Percentiles rank a stretch among this genome's conserved stretches.
Conservation (phyloP, 2,888 invertebrate species). For the Myathropa florea region DNA sequence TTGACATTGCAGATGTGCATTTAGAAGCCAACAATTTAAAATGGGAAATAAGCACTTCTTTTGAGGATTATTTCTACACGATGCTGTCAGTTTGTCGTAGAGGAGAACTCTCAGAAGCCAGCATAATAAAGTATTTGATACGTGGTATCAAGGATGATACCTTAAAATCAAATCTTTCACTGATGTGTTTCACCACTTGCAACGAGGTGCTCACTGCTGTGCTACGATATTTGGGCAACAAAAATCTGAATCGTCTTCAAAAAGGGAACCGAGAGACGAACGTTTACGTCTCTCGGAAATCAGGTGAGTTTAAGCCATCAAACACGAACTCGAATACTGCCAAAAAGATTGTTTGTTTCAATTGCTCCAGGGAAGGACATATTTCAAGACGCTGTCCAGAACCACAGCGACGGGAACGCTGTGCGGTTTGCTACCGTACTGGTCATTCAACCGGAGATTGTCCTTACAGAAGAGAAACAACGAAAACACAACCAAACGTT, state of each 20-base stretch:
- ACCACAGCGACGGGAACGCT: neutral
- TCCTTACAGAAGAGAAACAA: too few species aligned
- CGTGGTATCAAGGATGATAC: neutral
- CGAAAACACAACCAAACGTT: too few species aligned
- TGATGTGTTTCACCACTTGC: slow-evolving; percentile 5
- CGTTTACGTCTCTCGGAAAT: slow-evolving; percentile 2
- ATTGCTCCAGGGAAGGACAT: slow-evolving; percentile 23
- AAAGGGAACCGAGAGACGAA: slow-evolving; percentile 3
- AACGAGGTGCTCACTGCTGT: slow-evolving; percentile 10
- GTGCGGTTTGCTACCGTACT: too few species aligned
- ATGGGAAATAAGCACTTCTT: too few species aligned
- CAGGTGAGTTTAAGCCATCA: neutral
- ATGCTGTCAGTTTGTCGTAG: slow-evolving; percentile 5
- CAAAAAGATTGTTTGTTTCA: slow-evolving; percentile 18
- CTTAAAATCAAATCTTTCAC: too few species aligned
- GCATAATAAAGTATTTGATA: neutral
- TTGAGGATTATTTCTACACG: neutral
- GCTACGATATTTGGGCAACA: neutral
- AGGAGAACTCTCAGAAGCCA: slow-evolving; percentile 8
- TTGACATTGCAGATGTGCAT: too few species aligned
- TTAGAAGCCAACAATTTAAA: too few species aligned
- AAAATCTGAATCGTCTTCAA: neutral
- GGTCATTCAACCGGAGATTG: too few species aligned
- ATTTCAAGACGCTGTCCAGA: slow-evolving; percentile 22
- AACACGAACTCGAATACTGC: neutral